phyloP scores from a whole-genome alignment of 2,113 vertebrate genomes.

The Aythya baeri region DNA sequence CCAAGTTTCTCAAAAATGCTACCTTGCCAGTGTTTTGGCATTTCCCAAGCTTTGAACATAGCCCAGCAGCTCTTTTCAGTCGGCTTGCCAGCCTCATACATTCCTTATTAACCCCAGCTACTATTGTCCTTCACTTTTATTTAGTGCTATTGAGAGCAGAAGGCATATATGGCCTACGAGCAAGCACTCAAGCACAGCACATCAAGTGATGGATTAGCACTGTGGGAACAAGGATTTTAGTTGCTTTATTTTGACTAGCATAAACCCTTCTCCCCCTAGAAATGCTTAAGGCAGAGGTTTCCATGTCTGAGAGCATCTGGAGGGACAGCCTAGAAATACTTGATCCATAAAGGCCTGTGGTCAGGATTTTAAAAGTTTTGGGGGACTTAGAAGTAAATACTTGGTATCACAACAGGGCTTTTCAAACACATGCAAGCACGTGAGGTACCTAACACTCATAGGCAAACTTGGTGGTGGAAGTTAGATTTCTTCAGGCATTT shows the following conservation, averaged over 20 bases:
- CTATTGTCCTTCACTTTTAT: not conserved
- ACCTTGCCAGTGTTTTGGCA: not conserved
- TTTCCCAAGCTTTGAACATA: not conserved
- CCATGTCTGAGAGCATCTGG: not conserved
- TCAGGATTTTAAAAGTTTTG: not conserved
- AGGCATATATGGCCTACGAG: not conserved
- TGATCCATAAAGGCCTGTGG: not conserved
- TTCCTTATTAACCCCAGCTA: not conserved
- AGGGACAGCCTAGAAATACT: not conserved
- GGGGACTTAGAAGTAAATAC: not conserved
- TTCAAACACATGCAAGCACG: not conserved
- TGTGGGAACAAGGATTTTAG: not conserved
- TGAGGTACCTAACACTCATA: fast-evolving
- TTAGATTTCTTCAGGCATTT: fast-evolving
- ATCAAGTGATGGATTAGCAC: not conserved
- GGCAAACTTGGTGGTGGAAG: not conserved
- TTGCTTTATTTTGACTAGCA: not conserved
- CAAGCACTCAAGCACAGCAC: not conserved
- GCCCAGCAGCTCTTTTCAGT: not conserved
- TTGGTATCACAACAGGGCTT: not conserved
- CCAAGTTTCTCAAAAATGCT: not conserved
- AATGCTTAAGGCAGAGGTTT: not conserved
- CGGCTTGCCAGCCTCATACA: not conserved
- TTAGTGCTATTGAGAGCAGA: not conserved
- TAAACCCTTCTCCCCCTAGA: fast-evolving